Conservation (phyloP, 2,888 invertebrate genomes). For the Chaetogeoica ovagalla region DNA sequence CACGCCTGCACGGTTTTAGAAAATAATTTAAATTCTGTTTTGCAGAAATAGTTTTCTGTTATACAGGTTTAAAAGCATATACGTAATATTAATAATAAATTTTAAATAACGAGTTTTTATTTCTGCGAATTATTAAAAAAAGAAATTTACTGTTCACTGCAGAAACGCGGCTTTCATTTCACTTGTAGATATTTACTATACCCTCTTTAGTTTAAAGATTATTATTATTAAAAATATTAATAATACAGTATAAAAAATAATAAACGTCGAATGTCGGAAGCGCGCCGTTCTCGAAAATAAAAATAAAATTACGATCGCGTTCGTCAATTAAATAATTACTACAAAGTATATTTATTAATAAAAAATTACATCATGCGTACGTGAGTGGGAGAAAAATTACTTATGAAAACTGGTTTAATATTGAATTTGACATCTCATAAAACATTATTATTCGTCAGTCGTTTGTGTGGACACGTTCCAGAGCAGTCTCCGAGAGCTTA, state of each 20-base stretch:
- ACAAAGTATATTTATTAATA: not conserved
- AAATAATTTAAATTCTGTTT: too few species aligned
- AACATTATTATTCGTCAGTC: conserved; percentile 8
- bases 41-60: too few species aligned
- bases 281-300: conserved; percentile 11
- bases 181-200: too few species aligned
- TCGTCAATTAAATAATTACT: conserved; percentile 9
- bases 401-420: conserved; percentile 21
- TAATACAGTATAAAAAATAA: not conserved
- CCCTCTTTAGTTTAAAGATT: too few species aligned
- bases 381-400: not conserved
- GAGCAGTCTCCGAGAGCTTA: not conserved
- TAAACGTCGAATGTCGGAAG: not conserved
- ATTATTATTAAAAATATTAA: conserved; percentile 1
- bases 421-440: not conserved
- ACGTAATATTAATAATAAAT: too few species aligned
- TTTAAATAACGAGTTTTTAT: too few species aligned
- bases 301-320: conserved; percentile 4
- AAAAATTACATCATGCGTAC: conserved; percentile 12
- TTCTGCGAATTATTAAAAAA: too few species aligned
- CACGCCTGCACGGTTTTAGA: too few species aligned
- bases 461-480: not conserved
- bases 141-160: too few species aligned
- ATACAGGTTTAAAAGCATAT: too few species aligned
- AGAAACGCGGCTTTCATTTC: too few species aligned